Base-by-base conservation (phyloP, 2,888 invertebrate genomes). In the Julus scandinavius region DNA sequence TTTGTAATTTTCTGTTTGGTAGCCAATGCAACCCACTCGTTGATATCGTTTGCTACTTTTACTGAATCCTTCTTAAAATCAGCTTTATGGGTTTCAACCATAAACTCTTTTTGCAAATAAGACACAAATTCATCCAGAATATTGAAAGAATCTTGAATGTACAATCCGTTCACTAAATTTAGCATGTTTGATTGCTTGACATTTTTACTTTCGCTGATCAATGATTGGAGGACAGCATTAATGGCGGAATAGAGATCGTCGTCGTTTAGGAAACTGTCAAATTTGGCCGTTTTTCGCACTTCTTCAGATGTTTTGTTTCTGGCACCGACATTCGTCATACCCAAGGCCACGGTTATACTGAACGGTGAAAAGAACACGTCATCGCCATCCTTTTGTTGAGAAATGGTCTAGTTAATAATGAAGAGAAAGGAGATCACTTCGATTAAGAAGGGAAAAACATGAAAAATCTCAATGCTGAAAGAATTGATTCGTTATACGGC, bases 151-250 rank as follows among this genome's bases (percentile, higher is more conserved):
- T 94, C 92, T 91, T 94, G 94, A 0, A 95, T 92, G 91, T 95
- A 97, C 6, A 96, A 93, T 90, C 95, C 95, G 91, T 96, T 97
- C 0, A 96, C 96, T 54, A 96, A 93, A 89, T 94, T 94, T 6
- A 96, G 91, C 7, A 94, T 94, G 1, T 95, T 94, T 85, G 54
- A 0, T n/a, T 20, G 84, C 13, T 41, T 83, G 20, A 3, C 20
- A 29, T 72, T 6, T 15, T 41, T 3, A 29, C 15, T 54, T n/a
- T n/a, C n/a, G 17, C 13, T 5, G 17, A 3, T 72, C 40, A 87
- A 41, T 5, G 87, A 72, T 29, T 38, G 2, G 17, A 72, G 41
- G 38, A 87, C 50, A 29, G 1, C 2, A 13, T 40, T 5, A 63
- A 87, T 40, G 58, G 87, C 29, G 5, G 45, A 80, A 40, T 87